phyloP scores from a whole-genome alignment of 2,797 vertebrate genomes.

The Catamblyrhynchus diadema region DNA sequence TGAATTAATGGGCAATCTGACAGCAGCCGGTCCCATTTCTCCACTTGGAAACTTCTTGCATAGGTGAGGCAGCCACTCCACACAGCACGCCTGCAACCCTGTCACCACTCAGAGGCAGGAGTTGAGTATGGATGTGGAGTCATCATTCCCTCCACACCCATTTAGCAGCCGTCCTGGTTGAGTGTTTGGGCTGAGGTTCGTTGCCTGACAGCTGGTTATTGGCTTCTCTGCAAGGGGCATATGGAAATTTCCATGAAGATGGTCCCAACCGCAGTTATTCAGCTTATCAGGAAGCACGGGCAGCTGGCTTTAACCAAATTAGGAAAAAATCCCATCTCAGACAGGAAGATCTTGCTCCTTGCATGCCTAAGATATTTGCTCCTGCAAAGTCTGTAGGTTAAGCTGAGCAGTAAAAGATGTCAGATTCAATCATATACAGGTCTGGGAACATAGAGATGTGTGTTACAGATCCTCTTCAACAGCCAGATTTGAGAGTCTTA shows the following conservation, averaged over 20 bases:
- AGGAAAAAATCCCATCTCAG: background rate
- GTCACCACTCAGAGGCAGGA: background rate
- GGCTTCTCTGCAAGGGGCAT: slow-evolving; percentile 33
- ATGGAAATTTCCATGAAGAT: slow-evolving; percentile 46
- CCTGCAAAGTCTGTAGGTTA: background rate
- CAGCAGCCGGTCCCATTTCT: background rate
- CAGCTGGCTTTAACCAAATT: slow-evolving; percentile 9
- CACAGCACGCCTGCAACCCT: background rate
- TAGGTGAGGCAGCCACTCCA: background rate
- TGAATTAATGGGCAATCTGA: background rate
- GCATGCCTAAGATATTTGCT: background rate
- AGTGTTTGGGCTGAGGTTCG: slow-evolving; percentile 19
- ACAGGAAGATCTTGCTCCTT: background rate
- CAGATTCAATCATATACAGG: background rate
- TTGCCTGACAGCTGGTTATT: slow-evolving; percentile 63
- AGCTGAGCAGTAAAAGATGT: background rate
- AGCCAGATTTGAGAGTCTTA: background rate
- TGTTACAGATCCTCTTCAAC: background rate
- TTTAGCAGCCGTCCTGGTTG: background rate
- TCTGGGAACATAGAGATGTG: background rate
- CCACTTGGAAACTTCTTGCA: background rate
- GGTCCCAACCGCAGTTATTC: background rate
- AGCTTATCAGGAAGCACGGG: background rate
- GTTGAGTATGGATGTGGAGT: background rate
- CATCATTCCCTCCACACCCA: background rate